Percentiles rank a stretch among this genome's conserved stretches.
These are phyloP conservation scores for Sinocyclocheilus rhinocerous DNA, from an alignment of 2,113 vertebrate species.

Conservation along the genomic window DNA sequence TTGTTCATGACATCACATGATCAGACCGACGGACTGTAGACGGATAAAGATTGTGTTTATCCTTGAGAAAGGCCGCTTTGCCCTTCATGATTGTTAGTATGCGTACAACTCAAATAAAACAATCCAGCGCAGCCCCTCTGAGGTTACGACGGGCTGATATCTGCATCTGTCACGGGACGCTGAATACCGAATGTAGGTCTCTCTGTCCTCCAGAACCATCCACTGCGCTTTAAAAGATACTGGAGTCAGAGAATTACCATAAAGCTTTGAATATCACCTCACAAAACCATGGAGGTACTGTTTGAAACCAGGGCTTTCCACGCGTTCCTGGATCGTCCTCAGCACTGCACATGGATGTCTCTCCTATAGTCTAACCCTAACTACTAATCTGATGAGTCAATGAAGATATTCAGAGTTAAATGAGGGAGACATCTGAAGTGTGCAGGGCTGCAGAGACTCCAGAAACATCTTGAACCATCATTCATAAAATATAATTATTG, in stretches of 20 bases:
- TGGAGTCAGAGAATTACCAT: background rate
- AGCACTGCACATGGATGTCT: background rate
- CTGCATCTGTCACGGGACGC: slow-evolving; percentile 1
- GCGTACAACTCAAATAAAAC: background rate
- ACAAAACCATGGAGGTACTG: background rate
- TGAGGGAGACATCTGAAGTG: too few species aligned
- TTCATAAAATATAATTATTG: too few species aligned
- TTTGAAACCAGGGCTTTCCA: background rate
- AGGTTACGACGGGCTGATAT: background rate
- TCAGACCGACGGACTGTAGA: too few species aligned
- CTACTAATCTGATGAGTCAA: too few species aligned
- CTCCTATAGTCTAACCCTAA: background rate
- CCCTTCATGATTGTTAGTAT: background rate
- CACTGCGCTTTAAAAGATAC: background rate
- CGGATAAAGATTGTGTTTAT: too few species aligned
- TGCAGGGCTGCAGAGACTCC: background rate
- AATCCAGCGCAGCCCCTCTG: slow-evolving; percentile 7
- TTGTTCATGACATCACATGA: background rate
- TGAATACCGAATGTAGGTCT: background rate
- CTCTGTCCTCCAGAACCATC: background rate
- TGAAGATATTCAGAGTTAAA: too few species aligned
- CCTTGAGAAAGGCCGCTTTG: too few species aligned
- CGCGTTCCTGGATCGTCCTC: background rate
- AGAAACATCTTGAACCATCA: too few species aligned
- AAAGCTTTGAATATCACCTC: background rate